Conservation (phyloP, 2,113 vertebrate genomes). For the Elachura formosa region DNA sequence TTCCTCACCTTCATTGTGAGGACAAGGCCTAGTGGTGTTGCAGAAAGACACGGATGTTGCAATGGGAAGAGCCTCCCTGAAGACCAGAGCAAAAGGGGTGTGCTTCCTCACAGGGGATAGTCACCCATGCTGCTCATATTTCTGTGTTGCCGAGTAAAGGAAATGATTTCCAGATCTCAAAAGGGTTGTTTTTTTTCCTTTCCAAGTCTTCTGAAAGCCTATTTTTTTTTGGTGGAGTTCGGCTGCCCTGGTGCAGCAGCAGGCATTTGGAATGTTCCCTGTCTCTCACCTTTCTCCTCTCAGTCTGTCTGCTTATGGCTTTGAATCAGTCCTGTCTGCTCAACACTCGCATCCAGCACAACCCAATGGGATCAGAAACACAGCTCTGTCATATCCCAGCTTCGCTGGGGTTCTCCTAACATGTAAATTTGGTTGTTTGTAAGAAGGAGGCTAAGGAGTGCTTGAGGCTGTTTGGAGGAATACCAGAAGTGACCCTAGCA, state of each 20-base stretch:
- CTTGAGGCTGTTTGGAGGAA: not conserved
- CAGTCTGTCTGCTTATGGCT: not conserved
- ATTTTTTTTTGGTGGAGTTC: not conserved
- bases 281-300: conserved; percentile 14
- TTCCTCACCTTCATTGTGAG: not conserved
- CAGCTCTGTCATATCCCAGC: not conserved
- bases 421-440: not conserved
- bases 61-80: accelerated
- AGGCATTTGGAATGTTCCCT: not conserved
- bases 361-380: not conserved
- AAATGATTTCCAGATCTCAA: not conserved
- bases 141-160: not conserved
- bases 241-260: not conserved
- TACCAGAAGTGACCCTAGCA: not conserved
- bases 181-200: not conserved
- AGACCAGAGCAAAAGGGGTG: not conserved
- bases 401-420: not conserved
- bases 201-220: not conserved
- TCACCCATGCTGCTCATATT: not conserved
- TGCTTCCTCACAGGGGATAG: not conserved
- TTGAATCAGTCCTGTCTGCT: conserved; percentile 15
- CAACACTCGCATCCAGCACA: accelerated
- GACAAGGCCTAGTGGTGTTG: not conserved
- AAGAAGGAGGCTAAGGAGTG: not conserved
- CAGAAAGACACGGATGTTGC: accelerated